Evolutionary conservation across 2,113 vertebrate genomes (phyloP).

Genomic region (Sebastes fasciatus): DNA sequence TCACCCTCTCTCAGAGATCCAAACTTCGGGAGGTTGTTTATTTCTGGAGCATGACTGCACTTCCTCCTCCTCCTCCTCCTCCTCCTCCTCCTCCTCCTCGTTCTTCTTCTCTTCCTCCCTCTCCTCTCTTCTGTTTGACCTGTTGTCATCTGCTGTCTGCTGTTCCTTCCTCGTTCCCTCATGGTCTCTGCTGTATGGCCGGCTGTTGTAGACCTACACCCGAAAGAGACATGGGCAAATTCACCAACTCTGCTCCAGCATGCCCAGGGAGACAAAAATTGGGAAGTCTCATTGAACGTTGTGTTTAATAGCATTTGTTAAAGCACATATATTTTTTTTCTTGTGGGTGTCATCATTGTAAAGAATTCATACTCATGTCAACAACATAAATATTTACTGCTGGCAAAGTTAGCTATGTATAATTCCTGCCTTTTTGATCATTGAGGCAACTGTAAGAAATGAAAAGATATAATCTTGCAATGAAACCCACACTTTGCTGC

Average conservation of each 20-base stretch:
- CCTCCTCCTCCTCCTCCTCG: slow-evolving; percentile 70
- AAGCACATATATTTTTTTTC: slow-evolving; percentile 1
- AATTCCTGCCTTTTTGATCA: background rate
- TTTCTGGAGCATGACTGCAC: slow-evolving; percentile 84
- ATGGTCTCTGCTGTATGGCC: slow-evolving; percentile 37
- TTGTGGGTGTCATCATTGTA: background rate
- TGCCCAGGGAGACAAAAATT: slow-evolving; percentile 80
- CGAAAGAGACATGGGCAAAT: slow-evolving; percentile 81
- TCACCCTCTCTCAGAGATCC: slow-evolving; percentile 93
- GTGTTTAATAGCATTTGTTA: slow-evolving; percentile 36
- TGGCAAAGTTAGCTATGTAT: background rate
- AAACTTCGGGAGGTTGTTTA: slow-evolving; percentile 86
- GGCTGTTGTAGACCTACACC: slow-evolving; percentile 76
- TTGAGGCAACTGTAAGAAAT: background rate
- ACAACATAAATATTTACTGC: background rate
- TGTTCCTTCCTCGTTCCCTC: slow-evolving; percentile 44
- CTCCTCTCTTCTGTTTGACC: slow-evolving; percentile 36
- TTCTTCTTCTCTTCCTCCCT: slow-evolving; percentile 56
- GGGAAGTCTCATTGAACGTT: slow-evolving; percentile 75
- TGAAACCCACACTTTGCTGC: background rate
- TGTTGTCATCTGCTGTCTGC: slow-evolving; percentile 25
- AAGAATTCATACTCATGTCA: background rate
- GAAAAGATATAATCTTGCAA: background rate
- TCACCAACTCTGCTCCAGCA: slow-evolving; percentile 80
- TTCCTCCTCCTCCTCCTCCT: slow-evolving; percentile 77